Evolutionary conservation across 2,888 invertebrate genomes (phyloP).

Genomic region (Laspeyria flexula): DNA sequence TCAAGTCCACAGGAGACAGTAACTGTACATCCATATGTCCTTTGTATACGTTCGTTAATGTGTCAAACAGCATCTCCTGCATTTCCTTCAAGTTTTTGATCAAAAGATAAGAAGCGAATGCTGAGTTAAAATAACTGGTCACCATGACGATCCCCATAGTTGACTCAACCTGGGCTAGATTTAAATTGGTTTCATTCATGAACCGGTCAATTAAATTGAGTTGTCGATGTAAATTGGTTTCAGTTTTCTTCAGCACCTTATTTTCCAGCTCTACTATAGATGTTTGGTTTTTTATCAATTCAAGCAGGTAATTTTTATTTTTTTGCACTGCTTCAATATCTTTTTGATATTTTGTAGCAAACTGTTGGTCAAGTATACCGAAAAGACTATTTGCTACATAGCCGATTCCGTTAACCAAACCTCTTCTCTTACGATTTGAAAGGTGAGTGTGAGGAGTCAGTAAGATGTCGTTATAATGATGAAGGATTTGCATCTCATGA

Average conservation of each 20-base stretch:
- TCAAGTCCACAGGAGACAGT: constrained; percentile 2
- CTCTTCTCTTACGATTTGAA: not conserved
- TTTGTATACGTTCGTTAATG: constrained; percentile 4
- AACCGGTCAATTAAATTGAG: too few relatives aligned
- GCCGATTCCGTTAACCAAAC: constrained; percentile 10
- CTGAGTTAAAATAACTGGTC: constrained; percentile 7
- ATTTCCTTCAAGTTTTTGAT: constrained; percentile 2
- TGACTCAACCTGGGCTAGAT: not conserved
- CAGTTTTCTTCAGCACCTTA: too few relatives aligned
- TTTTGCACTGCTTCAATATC: constrained; percentile 1
- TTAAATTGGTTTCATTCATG: constrained; percentile 2
- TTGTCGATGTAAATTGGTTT: too few relatives aligned
- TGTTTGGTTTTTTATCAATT: too few relatives aligned
- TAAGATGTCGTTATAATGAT: constrained; percentile 4
- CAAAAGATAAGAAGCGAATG: constrained; percentile 1
- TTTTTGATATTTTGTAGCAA: constrained; percentile 12
- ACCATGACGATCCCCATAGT: constrained; percentile 1
- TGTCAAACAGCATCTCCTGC: constrained; percentile 8
- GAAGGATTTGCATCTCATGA: constrained; percentile 6
- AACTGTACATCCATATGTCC: constrained; percentile 10
- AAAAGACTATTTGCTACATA: constrained; percentile 9
- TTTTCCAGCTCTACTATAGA: too few relatives aligned
- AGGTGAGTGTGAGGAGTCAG: constrained; percentile 9
- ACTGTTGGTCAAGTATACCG: constrained; percentile 10
- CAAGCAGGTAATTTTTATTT: too few relatives aligned